A percentile compares a stretch with the other conserved stretches of the same genome.
Conservation (phyloP, 53 echinoderm and acorn worm species). For the Arbacia lixula region DNA sequence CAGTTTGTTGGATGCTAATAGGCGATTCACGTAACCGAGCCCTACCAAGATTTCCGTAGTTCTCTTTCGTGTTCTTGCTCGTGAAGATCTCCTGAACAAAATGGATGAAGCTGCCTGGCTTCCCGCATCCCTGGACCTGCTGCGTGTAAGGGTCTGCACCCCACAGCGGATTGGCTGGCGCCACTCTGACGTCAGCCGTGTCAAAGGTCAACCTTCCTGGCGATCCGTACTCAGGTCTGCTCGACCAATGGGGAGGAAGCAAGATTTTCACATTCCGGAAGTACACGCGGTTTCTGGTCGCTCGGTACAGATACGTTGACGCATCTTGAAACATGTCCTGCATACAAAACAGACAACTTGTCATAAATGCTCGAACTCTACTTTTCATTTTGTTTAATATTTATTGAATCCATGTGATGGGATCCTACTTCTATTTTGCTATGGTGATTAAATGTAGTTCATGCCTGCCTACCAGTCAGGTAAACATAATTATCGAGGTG, state of each 20-base stretch:
- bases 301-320: slow-evolving; percentile 68
- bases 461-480: no score
- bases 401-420: no score
- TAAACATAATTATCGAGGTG: no score
- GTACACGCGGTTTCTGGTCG: slow-evolving; percentile 68
- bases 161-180: slow-evolving; percentile 68
- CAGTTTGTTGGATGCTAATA: no score
- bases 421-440: no score
- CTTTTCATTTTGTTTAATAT: no score
- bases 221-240: slow-evolving; percentile 52
- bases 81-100: slow-evolving; percentile 66
- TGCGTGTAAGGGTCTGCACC: slow-evolving; percentile 66
- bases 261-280: slow-evolving; percentile 72
- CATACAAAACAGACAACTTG: no score
- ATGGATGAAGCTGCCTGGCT: slow-evolving; percentile 71
- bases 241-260: slow-evolving; percentile 67
- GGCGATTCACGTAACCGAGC: no score
- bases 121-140: slow-evolving; percentile 80
- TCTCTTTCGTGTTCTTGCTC: neutral
- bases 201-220: slow-evolving; percentile 73
- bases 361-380: no score
- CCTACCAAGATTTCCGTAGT: slow-evolving; percentile 67
- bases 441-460: no score
- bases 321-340: slow-evolving; percentile 79
- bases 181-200: slow-evolving; percentile 73